Evolutionary conservation across 2,113 vertebrate species (phyloP), one percentile per base, ranked within the genome.

Genomic region (Holacanthus passer): DNA sequence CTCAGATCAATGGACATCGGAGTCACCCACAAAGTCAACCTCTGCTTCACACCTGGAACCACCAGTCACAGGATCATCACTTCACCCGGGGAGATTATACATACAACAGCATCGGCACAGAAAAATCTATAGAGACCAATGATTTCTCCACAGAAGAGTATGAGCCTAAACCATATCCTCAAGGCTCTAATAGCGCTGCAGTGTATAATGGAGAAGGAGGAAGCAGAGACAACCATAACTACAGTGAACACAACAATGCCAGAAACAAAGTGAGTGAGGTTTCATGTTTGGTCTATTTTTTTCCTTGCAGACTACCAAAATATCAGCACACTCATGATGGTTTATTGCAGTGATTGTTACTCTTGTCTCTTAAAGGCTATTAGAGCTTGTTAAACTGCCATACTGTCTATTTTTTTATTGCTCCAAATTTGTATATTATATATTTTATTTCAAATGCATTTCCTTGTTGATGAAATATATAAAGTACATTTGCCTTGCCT

Each of bases 211-310:
- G 92, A 58, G 89, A 88, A 24, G 94, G 82, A 79, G 88, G 85
- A 65, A 87, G 87, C 53, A 92, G 83, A 68, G 85, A 94, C 77
- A 91, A 92, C 24, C 93, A 94, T 67, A 90, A 48, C 80, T 91
- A 77, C 12, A 94, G 89, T 4, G 90, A 95, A 67, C 80, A 94
- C 48, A 92, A 92, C 65, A 91, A 93, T 70, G 60, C 91, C 7
- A 93, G 95, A 29, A 94, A 96, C 45, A 91, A 97, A 94, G 97
- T 99, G 89, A 85, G 85, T 83, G n/a, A 52, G 56, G n/a, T 9
- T 63, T 24, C 20, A 52, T 48, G 8, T 50, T 62, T 68, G 3
- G 2, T 22, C 1, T 24, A 19, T 35, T 77, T 79, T n/a, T 16
- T 31, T 55, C 8, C 24, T 20, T 73, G 2, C 24, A 74, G 45